Evolutionary conservation across 2,113 vertebrate genomes (phyloP), one percentile per base, ranked within the genome.

Genomic region (Rattus rattus): DNA sequence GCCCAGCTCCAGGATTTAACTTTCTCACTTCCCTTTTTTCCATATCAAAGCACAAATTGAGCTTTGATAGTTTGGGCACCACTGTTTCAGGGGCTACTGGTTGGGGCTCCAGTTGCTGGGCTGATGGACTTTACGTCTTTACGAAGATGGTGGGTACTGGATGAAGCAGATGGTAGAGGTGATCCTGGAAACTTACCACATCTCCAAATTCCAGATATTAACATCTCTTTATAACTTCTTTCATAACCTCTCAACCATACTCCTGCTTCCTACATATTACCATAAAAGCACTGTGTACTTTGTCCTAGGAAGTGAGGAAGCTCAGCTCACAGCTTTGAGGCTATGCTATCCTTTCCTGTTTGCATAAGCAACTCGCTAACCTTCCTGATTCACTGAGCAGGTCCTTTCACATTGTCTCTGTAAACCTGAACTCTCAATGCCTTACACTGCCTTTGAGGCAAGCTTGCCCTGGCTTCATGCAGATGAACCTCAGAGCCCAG

Each of bases 321-420:
- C 28, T 67, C 10, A 7, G 49, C 19, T 49, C 39, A 24, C 73
- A 65, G 30, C 19, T n/a, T 7, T 4, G 0, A 33, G 56, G 43
- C 16, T 24, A 16, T 26, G 30, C 26, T 4, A 36, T 22, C 20
- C 73, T 54, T 79, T 67, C 36, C 89, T 39, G 13, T 39, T 28
- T 67, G 61, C 20, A 24, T 1, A 1, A 54, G 36, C 8, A 5
- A 0, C 4, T 33, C 20, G 1, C 13, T 26, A 56, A 9, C 59
- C n/a, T 11, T 65, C 39, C 16, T 63, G 59, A 85, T 14, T 65
- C 14, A 1, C 33, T 28, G 33, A 73, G 33, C 11, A 2, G 36
- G 12, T 70, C 12, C 36, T 36, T 52, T 52, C 65, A 22, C 14
- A 70, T 5, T 39, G 17, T 36, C 30, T 54, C 47, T 24, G 14